Percentiles rank a stretch among this genome's conserved stretches.
phyloP scores from a whole-genome alignment of 2,888 invertebrate genomes.

The Temnothorax rugatulus region DNA sequence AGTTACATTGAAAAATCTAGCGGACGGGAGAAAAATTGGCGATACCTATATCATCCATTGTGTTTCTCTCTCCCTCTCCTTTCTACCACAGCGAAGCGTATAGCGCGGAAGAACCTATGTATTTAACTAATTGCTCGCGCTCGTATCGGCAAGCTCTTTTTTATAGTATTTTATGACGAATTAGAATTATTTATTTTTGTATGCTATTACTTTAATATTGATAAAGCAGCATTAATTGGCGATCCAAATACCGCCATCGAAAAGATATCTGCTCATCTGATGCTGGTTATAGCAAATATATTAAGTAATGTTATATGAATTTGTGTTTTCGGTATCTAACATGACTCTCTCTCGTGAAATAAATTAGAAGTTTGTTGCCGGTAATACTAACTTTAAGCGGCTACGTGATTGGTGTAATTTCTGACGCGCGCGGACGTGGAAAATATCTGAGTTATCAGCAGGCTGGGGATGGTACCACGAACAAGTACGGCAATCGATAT shows the following conservation, averaged over 20 bases:
- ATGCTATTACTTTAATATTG: neutral
- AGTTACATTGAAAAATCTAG: slow-evolving; percentile 82
- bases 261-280: neutral
- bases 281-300: slow-evolving; percentile 23
- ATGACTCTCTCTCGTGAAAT: slow-evolving; percentile 48
- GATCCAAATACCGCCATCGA: neutral
- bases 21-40: slow-evolving; percentile 81
- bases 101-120: slow-evolving; percentile 58
- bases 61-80: slow-evolving; percentile 63
- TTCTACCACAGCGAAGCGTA: slow-evolving; percentile 59
- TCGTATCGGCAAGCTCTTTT: neutral
- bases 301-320: slow-evolving; percentile 28
- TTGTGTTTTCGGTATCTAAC: slow-evolving; percentile 49
- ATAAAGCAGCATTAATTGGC: neutral
- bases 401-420: slow-evolving; percentile 70
- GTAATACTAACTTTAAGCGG: slow-evolving; percentile 49
- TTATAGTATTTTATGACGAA: neutral
- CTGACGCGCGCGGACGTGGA: slow-evolving; percentile 62
- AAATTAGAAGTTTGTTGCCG: slow-evolving; percentile 65
- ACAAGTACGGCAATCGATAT: slow-evolving; percentile 60
- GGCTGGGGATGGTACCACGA: slow-evolving; percentile 39
- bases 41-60: slow-evolving; percentile 80
- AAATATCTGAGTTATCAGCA: slow-evolving; percentile 54
- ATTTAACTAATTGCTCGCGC: slow-evolving; percentile 67
- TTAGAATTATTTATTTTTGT: neutral